phyloP scores from a whole-genome alignment of 2,797 vertebrate genomes.

The Chaunax sp. region DNA sequence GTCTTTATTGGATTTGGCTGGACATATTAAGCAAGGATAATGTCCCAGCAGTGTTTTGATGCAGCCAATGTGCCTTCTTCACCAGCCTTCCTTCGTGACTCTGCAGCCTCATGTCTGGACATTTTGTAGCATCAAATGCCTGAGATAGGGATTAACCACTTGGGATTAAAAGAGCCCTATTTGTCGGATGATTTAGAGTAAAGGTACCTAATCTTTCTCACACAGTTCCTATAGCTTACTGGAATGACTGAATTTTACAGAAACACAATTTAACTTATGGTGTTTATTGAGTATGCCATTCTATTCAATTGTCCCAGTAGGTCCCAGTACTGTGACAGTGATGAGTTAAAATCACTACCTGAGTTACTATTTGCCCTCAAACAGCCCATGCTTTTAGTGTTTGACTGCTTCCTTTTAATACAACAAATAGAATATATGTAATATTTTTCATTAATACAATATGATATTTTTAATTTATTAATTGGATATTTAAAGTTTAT shows the following conservation, averaged over 20 bases:
- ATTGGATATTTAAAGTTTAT: no score
- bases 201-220: not conserved
- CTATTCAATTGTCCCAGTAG: no score
- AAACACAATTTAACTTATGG: not conserved
- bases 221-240: slow-evolving; percentile 4
- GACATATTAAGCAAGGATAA: slow-evolving; percentile 56
- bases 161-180: slow-evolving; percentile 50
- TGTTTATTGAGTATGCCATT: no score
- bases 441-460: no score
- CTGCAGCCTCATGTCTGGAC: slow-evolving; percentile 35
- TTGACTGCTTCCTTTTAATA: no score
- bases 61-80: slow-evolving; percentile 45
- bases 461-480: no score
- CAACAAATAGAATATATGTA: no score
- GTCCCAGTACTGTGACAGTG: no score
- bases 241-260: not conserved
- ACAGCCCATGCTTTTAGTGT: no score
- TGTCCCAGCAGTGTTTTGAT: slow-evolving; percentile 44
- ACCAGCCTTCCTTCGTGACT: slow-evolving; percentile 45
- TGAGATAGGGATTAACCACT: slow-evolving; percentile 32
- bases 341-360: no score
- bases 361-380: no score
- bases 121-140: slow-evolving; percentile 18
- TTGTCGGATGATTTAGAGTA: slow-evolving; percentile 41
- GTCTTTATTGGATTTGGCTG: slow-evolving; percentile 67